These are phyloP conservation scores for Raillietiella orientalis DNA, from an alignment of 2,888 invertebrate genomes.

Conservation along the genomic window DNA sequence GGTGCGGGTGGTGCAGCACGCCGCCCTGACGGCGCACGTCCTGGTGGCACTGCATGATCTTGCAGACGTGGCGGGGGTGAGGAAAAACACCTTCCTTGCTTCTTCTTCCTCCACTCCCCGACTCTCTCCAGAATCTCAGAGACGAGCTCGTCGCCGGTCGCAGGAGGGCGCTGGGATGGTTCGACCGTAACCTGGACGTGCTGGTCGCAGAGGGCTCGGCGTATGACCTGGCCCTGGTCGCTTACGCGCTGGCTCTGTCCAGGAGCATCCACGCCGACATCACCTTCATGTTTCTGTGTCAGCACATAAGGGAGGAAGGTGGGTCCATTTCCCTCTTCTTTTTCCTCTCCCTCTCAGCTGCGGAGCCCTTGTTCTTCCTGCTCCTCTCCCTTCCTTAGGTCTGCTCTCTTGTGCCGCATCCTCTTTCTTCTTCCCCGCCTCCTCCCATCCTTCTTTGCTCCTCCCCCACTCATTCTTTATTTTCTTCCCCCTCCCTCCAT, in stretches of 20 bases:
- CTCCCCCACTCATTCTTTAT: too few relatives aligned
- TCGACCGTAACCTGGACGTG: slow-evolving; percentile 46
- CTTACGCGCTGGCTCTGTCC: slow-evolving; percentile 49
- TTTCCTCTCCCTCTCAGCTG: not conserved
- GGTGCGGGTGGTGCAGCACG: too few relatives aligned
- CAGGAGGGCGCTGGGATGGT: slow-evolving; percentile 36
- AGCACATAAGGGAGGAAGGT: slow-evolving; percentile 30
- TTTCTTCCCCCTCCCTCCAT: slow-evolving; percentile 2
- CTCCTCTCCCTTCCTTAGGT: too few relatives aligned
- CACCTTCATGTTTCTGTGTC: slow-evolving; percentile 36
- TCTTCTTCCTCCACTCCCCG: slow-evolving; percentile 1
- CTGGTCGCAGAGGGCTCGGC: slow-evolving; percentile 34
- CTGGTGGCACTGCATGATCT: slow-evolving; percentile 53
- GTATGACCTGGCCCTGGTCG: slow-evolving; percentile 56
- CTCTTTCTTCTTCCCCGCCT: too few relatives aligned
- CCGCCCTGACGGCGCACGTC: slow-evolving; percentile 73
- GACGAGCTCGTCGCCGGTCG: slow-evolving; percentile 40
- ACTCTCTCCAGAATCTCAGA: slow-evolving; percentile 17
- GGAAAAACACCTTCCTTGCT: slow-evolving; percentile 8
- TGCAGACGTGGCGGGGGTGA: slow-evolving; percentile 34
- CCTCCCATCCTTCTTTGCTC: too few relatives aligned
- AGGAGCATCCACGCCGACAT: slow-evolving; percentile 57
- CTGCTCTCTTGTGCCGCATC: too few relatives aligned
- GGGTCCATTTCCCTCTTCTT: slow-evolving; percentile 5
- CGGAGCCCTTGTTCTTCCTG: not conserved